Evolutionary conservation across 2,113 vertebrate species (phyloP).

Genomic region (Anhinga anhinga): DNA sequence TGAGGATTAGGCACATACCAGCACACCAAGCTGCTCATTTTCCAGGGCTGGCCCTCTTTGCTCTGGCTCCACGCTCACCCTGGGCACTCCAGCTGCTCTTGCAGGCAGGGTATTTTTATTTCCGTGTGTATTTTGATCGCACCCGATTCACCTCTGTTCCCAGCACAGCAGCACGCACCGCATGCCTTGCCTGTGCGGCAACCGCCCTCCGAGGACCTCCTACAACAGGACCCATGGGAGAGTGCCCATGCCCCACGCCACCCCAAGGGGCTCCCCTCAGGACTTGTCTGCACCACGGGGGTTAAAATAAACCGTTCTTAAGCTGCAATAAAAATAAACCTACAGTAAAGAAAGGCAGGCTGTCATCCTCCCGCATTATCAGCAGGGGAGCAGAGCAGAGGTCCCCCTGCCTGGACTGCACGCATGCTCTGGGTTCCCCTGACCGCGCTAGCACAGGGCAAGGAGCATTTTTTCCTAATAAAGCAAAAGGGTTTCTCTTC

Average conservation of each 20-base stretch:
- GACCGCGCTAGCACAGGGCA: background rate
- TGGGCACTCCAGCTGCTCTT: background rate
- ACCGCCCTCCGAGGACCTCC: background rate
- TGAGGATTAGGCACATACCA: background rate
- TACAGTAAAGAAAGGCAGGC: background rate
- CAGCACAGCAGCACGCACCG: background rate
- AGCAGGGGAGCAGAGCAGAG: background rate
- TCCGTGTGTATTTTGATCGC: background rate
- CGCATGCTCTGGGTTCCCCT: background rate
- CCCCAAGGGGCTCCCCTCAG: background rate
- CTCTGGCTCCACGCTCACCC: background rate
- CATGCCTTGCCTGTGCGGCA: background rate
- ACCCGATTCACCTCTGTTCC: accelerated
- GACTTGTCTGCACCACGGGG: background rate
- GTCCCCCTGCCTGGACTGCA: background rate
- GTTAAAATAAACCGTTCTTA: background rate
- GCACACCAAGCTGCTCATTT: background rate
- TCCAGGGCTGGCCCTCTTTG: background rate
- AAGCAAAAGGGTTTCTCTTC: constrained; percentile 9
- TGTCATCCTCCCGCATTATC: background rate
- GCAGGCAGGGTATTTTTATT: background rate
- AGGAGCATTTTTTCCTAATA: background rate
- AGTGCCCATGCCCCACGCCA: accelerated
- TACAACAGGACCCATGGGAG: background rate
- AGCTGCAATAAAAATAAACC: background rate